These are phyloP conservation scores for Turritopsis dohrnii DNA, from an alignment of 30 jellyfish, hydroid and myxozoan genomes.

Conservation along the genomic window DNA sequence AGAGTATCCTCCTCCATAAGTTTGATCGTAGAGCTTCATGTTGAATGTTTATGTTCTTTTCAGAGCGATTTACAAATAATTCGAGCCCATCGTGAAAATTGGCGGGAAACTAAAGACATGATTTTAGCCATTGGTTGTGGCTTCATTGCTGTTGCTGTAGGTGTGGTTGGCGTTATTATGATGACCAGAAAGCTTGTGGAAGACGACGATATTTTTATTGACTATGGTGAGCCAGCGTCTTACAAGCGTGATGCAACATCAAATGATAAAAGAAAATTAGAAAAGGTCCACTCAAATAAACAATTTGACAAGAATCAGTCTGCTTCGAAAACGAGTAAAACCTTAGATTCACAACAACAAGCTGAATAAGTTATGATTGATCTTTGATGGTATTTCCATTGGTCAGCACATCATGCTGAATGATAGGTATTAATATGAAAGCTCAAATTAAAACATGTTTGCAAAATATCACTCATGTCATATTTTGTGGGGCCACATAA, in stretches of 20 bases:
- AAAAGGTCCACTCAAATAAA: neutral
- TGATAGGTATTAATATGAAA: no score
- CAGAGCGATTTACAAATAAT: conserved; percentile 21
- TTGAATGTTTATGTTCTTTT: neutral
- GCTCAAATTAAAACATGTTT: no score
- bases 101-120: conserved; percentile 59
- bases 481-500: no score
- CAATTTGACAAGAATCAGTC: neutral
- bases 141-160: conserved; percentile 73
- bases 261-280: neutral
- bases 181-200: conserved; percentile 87
- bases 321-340: neutral
- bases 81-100: conserved; percentile 24
- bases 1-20: no score
- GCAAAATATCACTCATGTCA: no score
- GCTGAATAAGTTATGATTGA: neutral
- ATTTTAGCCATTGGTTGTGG: conserved; percentile 87
- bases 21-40: no score
- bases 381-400: no score
- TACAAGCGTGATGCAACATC: neutral
- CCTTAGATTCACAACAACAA: neutral
- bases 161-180: conserved; percentile 84
- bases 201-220: conserved; percentile 48
- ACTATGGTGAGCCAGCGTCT: neutral
- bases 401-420: no score